Evolutionary conservation across 37 sponge, comb jelly and placozoan genomes (phyloP).

Genomic region (Agelas oroides): DNA sequence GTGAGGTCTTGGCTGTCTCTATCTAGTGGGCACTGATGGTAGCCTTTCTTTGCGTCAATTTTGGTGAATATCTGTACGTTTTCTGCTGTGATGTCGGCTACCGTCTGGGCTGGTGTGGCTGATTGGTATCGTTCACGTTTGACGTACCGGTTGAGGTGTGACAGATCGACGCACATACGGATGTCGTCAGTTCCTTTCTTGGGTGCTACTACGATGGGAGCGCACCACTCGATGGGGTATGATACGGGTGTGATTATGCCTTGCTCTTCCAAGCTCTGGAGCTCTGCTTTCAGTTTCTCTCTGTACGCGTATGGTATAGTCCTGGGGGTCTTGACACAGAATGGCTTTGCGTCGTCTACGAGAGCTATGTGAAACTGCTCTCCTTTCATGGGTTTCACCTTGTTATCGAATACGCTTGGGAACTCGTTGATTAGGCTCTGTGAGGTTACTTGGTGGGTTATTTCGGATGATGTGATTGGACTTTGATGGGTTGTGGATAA

Average conservation of each 20-base stretch:
- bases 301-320: conserved; percentile 36
- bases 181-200: conserved; percentile 50
- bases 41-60: conserved; percentile 52
- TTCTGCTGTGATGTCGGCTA: conserved; percentile 41
- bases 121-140: conserved; percentile 38
- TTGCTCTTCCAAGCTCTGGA: conserved; percentile 33
- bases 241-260: conserved; percentile 35
- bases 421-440: conserved; percentile 2
- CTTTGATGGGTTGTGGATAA: conserved; percentile 29
- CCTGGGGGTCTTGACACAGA: conserved; percentile 45
- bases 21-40: conserved; percentile 62
- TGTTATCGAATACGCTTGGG: conserved; percentile 20
- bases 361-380: conserved; percentile 50
- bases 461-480: too few relatives aligned
- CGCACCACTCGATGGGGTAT: conserved; percentile 63
- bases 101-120: conserved; percentile 27
- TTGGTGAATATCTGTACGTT: conserved; percentile 45
- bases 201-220: conserved; percentile 41
- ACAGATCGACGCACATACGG: conserved; percentile 53
- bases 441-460: neutral
- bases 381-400: conserved; percentile 23
- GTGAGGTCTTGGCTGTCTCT: conserved; percentile 48
- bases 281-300: conserved; percentile 51
- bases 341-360: conserved; percentile 40
- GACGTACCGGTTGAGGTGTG: conserved; percentile 29